Percentiles rank a stretch among this genome's conserved stretches.
Evolutionary conservation across 2,888 invertebrate species (phyloP).

Genomic region (Cryptophagus acutangulus): DNA sequence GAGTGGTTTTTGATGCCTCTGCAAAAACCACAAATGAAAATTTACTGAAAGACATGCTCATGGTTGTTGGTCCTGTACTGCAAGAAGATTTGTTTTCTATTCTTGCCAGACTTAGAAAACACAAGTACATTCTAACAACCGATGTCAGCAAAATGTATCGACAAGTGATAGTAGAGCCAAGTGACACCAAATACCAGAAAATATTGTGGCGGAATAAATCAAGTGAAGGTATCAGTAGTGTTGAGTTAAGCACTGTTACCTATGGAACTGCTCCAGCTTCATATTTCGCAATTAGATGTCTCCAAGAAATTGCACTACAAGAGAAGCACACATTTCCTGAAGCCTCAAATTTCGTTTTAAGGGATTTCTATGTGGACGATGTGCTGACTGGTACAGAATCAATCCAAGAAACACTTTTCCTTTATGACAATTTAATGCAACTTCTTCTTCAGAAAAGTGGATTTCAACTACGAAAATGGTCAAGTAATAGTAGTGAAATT

Average conservation of each 20-base stretch:
- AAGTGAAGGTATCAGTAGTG: background rate
- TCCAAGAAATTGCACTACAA: constrained; percentile 2
- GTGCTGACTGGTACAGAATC: constrained; percentile 12
- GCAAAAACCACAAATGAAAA: background rate
- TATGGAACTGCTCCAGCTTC: constrained; percentile 15
- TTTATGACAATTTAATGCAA: background rate
- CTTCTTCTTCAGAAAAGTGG: background rate
- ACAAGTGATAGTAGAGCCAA: background rate
- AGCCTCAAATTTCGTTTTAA: too few relatives aligned
- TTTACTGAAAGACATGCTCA: constrained; percentile 3
- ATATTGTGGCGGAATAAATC: background rate
- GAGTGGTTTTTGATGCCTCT: too few relatives aligned
- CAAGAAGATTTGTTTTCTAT: too few relatives aligned
- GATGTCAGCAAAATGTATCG: constrained; percentile 1
- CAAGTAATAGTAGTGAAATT: constrained; percentile 7
- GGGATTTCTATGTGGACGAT: too few relatives aligned
- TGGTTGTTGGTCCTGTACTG: background rate
- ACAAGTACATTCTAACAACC: background rate
- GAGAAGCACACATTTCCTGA: background rate
- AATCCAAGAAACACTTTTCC: background rate
- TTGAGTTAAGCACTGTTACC: constrained; percentile 10
- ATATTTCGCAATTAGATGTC: constrained; percentile 9
- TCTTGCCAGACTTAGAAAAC: background rate
- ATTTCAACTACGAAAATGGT: too few relatives aligned
- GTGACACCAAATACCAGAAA: background rate